Base-by-base conservation (phyloP, 2,113 vertebrate genomes). In the Gambusia holbrooki region DNA sequence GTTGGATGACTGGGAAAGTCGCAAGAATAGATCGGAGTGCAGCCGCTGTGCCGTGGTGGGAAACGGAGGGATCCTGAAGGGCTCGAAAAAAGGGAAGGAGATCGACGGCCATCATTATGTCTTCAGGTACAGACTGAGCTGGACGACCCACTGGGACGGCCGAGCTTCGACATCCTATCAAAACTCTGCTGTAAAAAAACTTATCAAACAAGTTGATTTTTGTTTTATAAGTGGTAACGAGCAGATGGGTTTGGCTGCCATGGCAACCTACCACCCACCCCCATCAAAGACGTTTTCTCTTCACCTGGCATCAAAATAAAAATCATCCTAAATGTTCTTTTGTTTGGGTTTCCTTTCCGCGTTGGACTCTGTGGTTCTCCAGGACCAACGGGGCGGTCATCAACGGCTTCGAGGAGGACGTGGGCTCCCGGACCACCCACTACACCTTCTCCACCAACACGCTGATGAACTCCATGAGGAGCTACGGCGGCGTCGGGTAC, bases 381-480 rank as follows among this genome's bases (percentile, higher is more conserved):
- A 96, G 95, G 83, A 93, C 92, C 19, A 96, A 96, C 2, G 96
- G 95, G 1, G 95, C 93, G 0, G 71, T 95, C 83, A 89, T 82
- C 0, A 54, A 86, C 13, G 95, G 95, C 42, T 95, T 93, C 28
- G 93, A 96, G 84, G 4, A 85, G 54, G 96, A 96, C 19, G 94
- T 96, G 19, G 96, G 96, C 1, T 84, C 77, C 1, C 88, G 95
- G 2, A 96, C 95, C 1, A 95, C 96, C 10, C 93, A 95, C 79
- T 96, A 95, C 84, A 94, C 88, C 0, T 96, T 96, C 88, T 96
- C 95, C 79, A 95, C 95, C 61, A 96, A 96, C 87, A 96, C 96
- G 0, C 4, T 96, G 73, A 84, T 85, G 75, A 96, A 96, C 90
- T 95, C 95, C 4, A 80, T 96, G 40, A 8, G 5, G 40, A 90